Evolutionary conservation across 2,113 vertebrate species (phyloP).

Genomic region (Mobula birostris): DNA sequence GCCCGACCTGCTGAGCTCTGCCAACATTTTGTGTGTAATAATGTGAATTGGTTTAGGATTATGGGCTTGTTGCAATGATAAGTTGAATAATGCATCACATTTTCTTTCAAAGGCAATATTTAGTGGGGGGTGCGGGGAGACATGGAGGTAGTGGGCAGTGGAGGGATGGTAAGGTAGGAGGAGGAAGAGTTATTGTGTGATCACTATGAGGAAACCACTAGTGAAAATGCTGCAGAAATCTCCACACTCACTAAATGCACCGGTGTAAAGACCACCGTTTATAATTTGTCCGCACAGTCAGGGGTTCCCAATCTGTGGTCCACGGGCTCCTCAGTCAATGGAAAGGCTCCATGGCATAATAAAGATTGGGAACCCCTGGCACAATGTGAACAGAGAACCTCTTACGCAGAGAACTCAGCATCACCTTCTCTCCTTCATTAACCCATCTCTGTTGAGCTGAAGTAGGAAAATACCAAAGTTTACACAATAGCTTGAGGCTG

Average conservation of each 20-base stretch:
- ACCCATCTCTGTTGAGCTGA: neutral
- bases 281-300: no score
- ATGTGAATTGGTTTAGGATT: neutral
- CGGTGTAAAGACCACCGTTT: no score
- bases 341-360: no score
- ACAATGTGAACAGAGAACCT: neutral
- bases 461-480: neutral
- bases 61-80: neutral
- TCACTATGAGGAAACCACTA: neutral
- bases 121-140: no score
- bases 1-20: no score
- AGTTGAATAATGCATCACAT: neutral
- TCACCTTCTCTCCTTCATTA: neutral
- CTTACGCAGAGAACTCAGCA: neutral
- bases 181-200: neutral
- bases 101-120: neutral
- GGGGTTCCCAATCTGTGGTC: no score
- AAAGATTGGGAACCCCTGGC: no score
- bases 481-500: neutral
- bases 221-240: neutral
- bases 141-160: neutral
- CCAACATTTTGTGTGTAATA: no score
- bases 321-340: no score
- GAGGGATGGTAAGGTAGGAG: no score
- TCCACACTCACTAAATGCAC: neutral